These are phyloP conservation scores for Chalcosyrphus nemorum DNA, from an alignment of 2,888 invertebrate genomes.

Conservation along the genomic window DNA sequence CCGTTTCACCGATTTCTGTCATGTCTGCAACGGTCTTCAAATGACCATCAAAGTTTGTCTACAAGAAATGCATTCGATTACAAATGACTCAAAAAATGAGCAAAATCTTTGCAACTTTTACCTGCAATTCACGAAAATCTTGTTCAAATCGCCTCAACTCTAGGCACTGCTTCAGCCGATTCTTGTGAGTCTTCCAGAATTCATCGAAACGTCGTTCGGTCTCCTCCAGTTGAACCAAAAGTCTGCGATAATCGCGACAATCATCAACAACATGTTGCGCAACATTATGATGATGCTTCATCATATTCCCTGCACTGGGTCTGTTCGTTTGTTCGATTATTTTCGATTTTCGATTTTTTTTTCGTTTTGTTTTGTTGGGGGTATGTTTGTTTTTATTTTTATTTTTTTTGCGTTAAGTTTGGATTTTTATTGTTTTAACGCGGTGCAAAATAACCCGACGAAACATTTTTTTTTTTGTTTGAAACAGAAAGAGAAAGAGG, in stretches of 20 bases:
- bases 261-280: conserved; percentile 81
- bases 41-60: conserved; percentile 90
- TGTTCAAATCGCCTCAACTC: conserved; percentile 96
- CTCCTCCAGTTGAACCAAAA: conserved; percentile 95
- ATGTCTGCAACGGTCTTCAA: conserved; percentile 91
- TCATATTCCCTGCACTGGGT: conserved; percentile 82
- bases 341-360: conserved; percentile 63
- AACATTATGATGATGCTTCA: conserved; percentile 76
- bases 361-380: conserved; percentile 33
- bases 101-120: no score
- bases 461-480: conserved; percentile 48
- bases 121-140: conserved; percentile 95
- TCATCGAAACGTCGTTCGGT: conserved; percentile 96
- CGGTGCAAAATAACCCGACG: conserved; percentile 60
- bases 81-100: background rate
- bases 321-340: conserved; percentile 75
- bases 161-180: conserved; percentile 93
- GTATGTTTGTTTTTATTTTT: conserved; percentile 46
- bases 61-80: conserved; percentile 73
- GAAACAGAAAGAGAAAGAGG: conserved; percentile 75
- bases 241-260: conserved; percentile 85
- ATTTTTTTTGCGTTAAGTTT: conserved; percentile 35
- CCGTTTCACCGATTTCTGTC: conserved; percentile 95
- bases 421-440: conserved; percentile 39
- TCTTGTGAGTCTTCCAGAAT: conserved; percentile 96